Conservation (phyloP, 2,888 invertebrate species). For the Aromia moschata region DNA sequence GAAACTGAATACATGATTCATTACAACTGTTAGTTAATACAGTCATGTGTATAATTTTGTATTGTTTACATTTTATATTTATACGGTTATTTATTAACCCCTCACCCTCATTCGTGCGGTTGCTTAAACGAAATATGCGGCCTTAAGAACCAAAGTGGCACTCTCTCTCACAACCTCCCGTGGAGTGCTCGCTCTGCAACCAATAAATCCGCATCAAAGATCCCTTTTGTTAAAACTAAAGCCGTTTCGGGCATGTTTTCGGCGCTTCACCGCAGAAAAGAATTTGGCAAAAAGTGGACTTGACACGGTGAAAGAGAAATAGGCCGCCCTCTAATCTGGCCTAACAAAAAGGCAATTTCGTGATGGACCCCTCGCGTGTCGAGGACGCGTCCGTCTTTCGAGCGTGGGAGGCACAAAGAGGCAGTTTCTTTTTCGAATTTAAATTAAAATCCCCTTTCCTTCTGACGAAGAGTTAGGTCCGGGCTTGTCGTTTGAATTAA, state of each 20-base stretch:
- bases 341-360: slow-evolving; percentile 15
- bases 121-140: too few relatives aligned
- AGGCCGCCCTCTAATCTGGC: neutral
- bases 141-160: neutral
- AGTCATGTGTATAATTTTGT: too few relatives aligned
- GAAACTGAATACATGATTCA: too few relatives aligned
- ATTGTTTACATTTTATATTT: too few relatives aligned
- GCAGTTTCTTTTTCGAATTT: slow-evolving; percentile 16
- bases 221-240: neutral
- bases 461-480: slow-evolving; percentile 1
- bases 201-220: neutral
- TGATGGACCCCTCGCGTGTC: slow-evolving; percentile 5
- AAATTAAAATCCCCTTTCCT: slow-evolving; percentile 15
- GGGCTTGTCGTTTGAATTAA: too few relatives aligned
- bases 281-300: slow-evolving; percentile 6
- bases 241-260: neutral
- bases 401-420: slow-evolving; percentile 15
- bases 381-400: slow-evolving; percentile 6
- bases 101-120: too few relatives aligned
- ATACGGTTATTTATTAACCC: too few relatives aligned
- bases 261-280: neutral
- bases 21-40: too few relatives aligned
- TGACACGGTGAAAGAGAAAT: too few relatives aligned
- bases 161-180: neutral
- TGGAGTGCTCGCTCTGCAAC: neutral